Base-by-base conservation (phyloP, 2,888 invertebrate genomes). In the Eupithecia inturbata region DNA sequence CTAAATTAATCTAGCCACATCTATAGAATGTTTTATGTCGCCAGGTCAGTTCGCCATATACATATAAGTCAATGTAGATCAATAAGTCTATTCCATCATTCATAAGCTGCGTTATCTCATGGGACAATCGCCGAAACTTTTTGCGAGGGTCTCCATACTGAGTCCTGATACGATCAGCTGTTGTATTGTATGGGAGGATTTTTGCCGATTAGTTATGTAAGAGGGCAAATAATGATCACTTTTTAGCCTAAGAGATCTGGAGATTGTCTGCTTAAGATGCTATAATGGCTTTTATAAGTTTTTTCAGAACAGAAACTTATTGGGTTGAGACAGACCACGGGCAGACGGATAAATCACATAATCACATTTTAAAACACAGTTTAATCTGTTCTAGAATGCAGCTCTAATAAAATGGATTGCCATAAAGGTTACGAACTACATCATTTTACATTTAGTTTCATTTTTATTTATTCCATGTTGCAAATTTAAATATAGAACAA, bases 161-260 rank as follows among this genome's bases (percentile, higher is more conserved):
- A 83, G 87, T 93, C 89, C 90, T 86, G 93, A 93, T 75, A 91
- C 83, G 86, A 87, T 89, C 85, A 87, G 85, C 88, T 64, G 31
- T 36, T 26, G 39, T 64, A 19, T 36, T 64, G 64, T 33, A 36
- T n/a, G 33, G 39, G 66, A 39, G 66, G 66, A 36, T 39, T 39
- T 26, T 57, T 57, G 57, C 9, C n/a, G 64, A 36, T 64, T 31
- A 64, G 64, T 22, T 36, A 36, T 66, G 39, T 66, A 22, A 66
- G 22, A 41, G 66, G 39, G 66, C 66, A 66, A 39, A 39, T 39
- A 66, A 66, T 39, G 39, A n/a, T 39, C 12, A n/a, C 64, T 22
- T 26, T 26, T 64, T 36, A 53, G 10, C 49, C 49, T 22, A 3
- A 9, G 10, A 53, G n/a, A 53, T 53, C 10, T n/a, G 3, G 22